Base-by-base conservation (phyloP, 2,888 invertebrate species). In the Trypoxylon attenuatum region DNA sequence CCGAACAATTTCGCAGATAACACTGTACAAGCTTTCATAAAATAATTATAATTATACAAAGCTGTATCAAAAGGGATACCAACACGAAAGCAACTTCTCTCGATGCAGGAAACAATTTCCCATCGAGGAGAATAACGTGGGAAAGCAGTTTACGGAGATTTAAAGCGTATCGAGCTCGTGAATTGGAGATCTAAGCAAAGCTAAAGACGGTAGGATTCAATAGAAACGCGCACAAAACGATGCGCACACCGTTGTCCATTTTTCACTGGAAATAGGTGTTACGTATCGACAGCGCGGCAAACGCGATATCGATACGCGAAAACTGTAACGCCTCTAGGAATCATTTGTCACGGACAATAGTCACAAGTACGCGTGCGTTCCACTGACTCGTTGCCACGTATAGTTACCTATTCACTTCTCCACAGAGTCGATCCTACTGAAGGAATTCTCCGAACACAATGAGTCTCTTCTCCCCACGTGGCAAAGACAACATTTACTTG, bases 221-320 rank as follows among this genome's bases (percentile, higher is more conserved):
- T 41, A 51, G 8, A 39, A 25, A 15, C 33, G 45, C 16, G 19
- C 19, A 4, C 43, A 38, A 38, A 21, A 41, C 45, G 54, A 45
- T 22, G 33, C 45, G 43, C 45, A 54, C 45, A n/a, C n/a, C 45
- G 54, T 45, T 45, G 45, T 19, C 54, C 54, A 54, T 54, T 54
- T 45, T 45, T 54, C 54, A 54, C 13, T 15, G 45, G 19, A 33
- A 45, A 54, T 54, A 45, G 54, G 21, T 16, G n/a, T n/a, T 54
- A 41, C 22, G 16, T 54, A 54, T 54, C 54, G 54, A 6, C 23
- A 45, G 21, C 10, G n/a, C n/a, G n/a, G n/a, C n/a, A n/a, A n/a
- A n/a, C n/a, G n/a, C 54, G 33, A 21, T 21, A 45, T 45, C 54
- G 54, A 54, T 54, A 43, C n/a, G 22, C 33, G 39, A n/a, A 13